These are phyloP conservation scores for Eurosta solidaginis DNA, from an alignment of 1,140 invertebrate genomes.

Conservation along the genomic window DNA sequence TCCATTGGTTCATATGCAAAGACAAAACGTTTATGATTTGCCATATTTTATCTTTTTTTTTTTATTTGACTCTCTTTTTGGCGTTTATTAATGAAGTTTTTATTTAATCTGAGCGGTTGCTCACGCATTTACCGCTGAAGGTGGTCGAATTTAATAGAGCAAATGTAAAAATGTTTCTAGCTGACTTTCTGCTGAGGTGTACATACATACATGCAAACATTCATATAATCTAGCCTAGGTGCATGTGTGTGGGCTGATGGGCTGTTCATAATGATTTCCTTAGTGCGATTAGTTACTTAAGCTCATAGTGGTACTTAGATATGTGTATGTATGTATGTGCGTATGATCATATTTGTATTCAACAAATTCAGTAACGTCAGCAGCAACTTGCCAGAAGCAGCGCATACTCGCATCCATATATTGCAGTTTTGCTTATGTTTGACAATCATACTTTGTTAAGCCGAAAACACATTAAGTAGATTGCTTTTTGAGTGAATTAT, in stretches of 20 bases:
- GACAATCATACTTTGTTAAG: not conserved
- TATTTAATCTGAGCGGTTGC: not conserved
- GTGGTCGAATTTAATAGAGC: not conserved
- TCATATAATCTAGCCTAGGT: too few relatives aligned
- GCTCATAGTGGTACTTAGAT: not conserved
- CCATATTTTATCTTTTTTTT: not conserved
- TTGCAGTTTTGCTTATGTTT: not conserved
- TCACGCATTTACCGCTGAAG: not conserved
- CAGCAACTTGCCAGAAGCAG: not conserved
- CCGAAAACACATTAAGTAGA: constrained; percentile 12
- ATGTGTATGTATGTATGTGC: not conserved
- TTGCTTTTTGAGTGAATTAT: constrained; percentile 26
- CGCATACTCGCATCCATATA: not conserved
- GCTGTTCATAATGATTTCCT: constrained; percentile 18
- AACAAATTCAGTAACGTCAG: too few relatives aligned
- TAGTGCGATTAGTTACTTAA: not conserved
- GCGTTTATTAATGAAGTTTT: constrained; percentile 13
- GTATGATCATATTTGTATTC: too few relatives aligned
- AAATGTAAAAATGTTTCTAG: not conserved
- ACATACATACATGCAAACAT: not conserved
- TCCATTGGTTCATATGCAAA: not conserved
- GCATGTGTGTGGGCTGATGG: not conserved
- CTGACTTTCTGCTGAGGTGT: not conserved
- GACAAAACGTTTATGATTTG: not conserved
- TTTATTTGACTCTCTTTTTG: not conserved